Conservation (phyloP, 2,113 vertebrate species). For the Lonchura striata region DNA sequence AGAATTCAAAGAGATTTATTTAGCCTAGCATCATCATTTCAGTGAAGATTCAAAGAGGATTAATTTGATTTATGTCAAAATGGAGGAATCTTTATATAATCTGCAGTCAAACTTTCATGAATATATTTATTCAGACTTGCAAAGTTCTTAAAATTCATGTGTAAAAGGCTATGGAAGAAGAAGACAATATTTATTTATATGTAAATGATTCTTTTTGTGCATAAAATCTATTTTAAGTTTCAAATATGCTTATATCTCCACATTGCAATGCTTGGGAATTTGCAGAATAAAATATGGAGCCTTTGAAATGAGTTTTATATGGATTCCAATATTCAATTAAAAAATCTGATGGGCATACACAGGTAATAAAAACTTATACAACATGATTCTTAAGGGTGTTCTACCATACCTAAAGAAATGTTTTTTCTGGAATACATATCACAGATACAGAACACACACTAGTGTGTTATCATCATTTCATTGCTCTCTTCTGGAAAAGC, state of each 20-base stretch:
- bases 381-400: neutral
- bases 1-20: conserved; percentile 64
- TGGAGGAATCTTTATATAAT: conserved; percentile 50
- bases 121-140: conserved; percentile 44
- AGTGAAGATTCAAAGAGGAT: conserved; percentile 63
- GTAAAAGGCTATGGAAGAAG: neutral
- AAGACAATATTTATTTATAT: conserved; percentile 46
- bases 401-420: neutral
- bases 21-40: conserved; percentile 51
- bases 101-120: conserved; percentile 41
- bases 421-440: neutral
- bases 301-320: neutral
- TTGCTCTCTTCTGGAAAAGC: neutral
- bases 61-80: conserved; percentile 67
- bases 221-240: conserved; percentile 32
- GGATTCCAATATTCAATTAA: neutral
- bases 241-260: neutral
- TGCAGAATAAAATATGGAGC: neutral
- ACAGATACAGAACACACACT: neutral
- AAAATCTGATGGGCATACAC: neutral
- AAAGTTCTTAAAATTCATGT: conserved; percentile 25
- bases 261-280: neutral
- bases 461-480: neutral
- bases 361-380: neutral
- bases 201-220: conserved; percentile 21